phyloP scores from a whole-genome alignment of 2,888 invertebrate genomes.

The Palloptera scutellata region DNA sequence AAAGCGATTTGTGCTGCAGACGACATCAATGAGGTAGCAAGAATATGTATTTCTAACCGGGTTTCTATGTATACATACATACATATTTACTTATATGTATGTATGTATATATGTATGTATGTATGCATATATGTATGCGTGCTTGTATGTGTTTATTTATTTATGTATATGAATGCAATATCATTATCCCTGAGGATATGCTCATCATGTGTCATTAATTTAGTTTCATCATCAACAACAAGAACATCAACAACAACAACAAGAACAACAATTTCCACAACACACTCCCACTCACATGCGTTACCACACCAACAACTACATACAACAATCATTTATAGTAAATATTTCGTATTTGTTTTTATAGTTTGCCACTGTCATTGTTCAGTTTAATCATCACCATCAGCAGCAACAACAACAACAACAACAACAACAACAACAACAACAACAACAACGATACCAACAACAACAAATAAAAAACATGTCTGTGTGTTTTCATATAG shows the following conservation, averaged over 20 bases:
- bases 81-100: not conserved
- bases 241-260: slow-evolving; percentile 13
- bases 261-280: not conserved
- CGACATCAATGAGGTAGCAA: slow-evolving; percentile 11
- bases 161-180: slow-evolving; percentile 11
- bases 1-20: too few species aligned
- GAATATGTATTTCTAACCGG: slow-evolving; percentile 32
- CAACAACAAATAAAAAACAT: too few species aligned
- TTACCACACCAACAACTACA: not conserved
- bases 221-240: slow-evolving; percentile 19
- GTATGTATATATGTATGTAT: not conserved
- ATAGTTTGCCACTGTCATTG: slow-evolving; percentile 9
- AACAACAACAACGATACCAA: too few species aligned
- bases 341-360: slow-evolving; percentile 13
- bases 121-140: slow-evolving; percentile 6
- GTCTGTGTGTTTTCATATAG: too few species aligned
- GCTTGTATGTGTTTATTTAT: not conserved
- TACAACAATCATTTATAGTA: slow-evolving; percentile 10
- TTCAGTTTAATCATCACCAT: slow-evolving; percentile 15
- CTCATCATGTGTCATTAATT: slow-evolving; percentile 29
- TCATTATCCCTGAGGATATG: slow-evolving; percentile 6
- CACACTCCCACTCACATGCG: not conserved
- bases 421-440: too few species aligned
- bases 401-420: too few species aligned
- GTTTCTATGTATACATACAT: slow-evolving; percentile 14